Percentiles rank a stretch among this genome's conserved stretches.
Evolutionary conservation across 2,113 vertebrate genomes (phyloP).

Genomic region (Romanogobio albipinnatus): DNA sequence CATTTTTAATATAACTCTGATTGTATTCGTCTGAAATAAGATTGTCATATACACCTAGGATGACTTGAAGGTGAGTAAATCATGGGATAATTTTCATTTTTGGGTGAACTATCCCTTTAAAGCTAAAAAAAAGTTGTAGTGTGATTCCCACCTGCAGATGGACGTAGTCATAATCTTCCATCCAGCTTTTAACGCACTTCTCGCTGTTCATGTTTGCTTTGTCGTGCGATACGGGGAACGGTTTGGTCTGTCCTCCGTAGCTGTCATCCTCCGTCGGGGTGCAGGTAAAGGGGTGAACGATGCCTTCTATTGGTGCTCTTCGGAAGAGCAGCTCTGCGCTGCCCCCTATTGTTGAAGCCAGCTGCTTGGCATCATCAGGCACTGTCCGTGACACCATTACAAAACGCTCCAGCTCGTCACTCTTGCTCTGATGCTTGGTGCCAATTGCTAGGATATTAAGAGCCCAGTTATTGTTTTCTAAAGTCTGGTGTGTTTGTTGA

Average conservation of each 20-base stretch:
- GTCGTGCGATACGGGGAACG: slow-evolving; percentile 75
- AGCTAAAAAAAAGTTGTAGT: too few species aligned
- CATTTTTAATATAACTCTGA: too few species aligned
- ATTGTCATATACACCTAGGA: too few species aligned
- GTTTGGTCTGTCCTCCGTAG: slow-evolving; percentile 68
- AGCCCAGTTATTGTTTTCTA: slow-evolving; percentile 86
- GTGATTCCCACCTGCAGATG: slow-evolving; percentile 87
- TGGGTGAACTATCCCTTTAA: too few species aligned
- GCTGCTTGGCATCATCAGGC: slow-evolving; percentile 88
- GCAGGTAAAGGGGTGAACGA: slow-evolving; percentile 66
- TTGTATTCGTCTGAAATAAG: too few species aligned
- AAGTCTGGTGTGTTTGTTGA: slow-evolving; percentile 82
- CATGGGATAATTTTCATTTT: too few species aligned
- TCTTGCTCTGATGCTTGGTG: slow-evolving; percentile 81
- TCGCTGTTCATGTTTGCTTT: slow-evolving; percentile 79
- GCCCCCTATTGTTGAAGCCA: slow-evolving; percentile 84
- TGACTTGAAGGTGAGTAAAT: too few species aligned
- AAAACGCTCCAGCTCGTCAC: slow-evolving; percentile 89
- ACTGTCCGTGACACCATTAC: slow-evolving; percentile 91
- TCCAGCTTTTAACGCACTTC: slow-evolving; percentile 92
- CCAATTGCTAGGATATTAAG: slow-evolving; percentile 76
- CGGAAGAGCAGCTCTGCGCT: slow-evolving; percentile 85
- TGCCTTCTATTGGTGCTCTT: slow-evolving; percentile 59
- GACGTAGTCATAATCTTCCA: slow-evolving; percentile 98
- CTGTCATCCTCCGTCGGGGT: slow-evolving; percentile 74